phyloP scores from a whole-genome alignment of 2,113 vertebrate genomes.

The Psittacula cyanocephala region DNA sequence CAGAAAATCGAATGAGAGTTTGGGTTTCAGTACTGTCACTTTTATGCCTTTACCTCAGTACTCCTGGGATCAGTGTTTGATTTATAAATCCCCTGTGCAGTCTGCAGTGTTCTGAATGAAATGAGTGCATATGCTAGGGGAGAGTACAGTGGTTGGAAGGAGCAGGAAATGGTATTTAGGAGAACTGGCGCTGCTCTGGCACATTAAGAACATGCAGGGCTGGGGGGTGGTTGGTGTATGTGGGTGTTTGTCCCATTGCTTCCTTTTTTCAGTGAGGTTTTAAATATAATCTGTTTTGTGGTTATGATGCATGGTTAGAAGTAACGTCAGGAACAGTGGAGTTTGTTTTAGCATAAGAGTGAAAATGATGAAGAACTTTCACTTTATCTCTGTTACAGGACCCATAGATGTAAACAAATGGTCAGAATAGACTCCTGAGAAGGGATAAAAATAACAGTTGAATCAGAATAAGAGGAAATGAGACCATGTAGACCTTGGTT shows the following conservation, averaged over 20 bases:
- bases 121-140: neutral
- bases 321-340: neutral
- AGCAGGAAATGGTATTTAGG: neutral
- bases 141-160: neutral
- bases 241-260: neutral
- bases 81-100: neutral
- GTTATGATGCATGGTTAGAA: neutral
- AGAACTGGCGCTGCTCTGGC: neutral
- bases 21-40: neutral
- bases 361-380: neutral
- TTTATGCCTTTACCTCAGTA: neutral
- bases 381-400: neutral
- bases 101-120: neutral
- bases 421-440: neutral
- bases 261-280: neutral
- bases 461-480: constrained; percentile 8
- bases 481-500: neutral
- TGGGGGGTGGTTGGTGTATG: neutral
- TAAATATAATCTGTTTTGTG: neutral
- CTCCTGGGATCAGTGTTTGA: neutral
- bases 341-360: neutral
- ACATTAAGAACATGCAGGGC: neutral
- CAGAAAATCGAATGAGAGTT: neutral
- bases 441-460: neutral
- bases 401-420: neutral